Percentiles rank a stretch among this genome's conserved stretches.
These are phyloP conservation scores for Sapayoa aenigma DNA, from an alignment of 2,113 vertebrate species.

Conservation along the genomic window DNA sequence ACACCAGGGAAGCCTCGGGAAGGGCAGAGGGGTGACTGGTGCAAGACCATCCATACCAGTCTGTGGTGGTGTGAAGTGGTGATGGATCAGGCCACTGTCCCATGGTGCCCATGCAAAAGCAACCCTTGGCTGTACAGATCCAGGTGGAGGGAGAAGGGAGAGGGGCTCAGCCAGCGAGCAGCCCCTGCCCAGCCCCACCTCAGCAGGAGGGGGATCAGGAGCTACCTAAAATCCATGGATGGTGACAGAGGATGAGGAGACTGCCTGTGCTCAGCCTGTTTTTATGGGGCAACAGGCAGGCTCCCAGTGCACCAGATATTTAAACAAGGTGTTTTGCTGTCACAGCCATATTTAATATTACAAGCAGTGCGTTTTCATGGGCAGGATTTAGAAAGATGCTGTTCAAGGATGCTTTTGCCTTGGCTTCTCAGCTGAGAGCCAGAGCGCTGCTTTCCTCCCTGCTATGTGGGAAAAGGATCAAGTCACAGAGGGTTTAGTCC, in stretches of 20 bases:
- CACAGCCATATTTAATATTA: neutral
- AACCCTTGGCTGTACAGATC: neutral
- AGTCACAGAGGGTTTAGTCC: neutral
- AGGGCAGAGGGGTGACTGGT: neutral
- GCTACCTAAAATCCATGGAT: neutral
- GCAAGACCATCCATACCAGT: fast-evolving
- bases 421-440: neutral
- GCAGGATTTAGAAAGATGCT: neutral
- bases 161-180: neutral
- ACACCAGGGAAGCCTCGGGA: neutral
- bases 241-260: neutral
- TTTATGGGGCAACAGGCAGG: neutral
- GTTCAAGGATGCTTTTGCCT: neutral
- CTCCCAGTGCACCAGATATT: neutral
- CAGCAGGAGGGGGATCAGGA: neutral
- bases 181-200: neutral
- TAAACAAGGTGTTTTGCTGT: conserved; percentile 22
- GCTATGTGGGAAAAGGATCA: neutral
- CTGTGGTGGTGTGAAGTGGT: neutral
- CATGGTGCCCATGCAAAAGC: neutral
- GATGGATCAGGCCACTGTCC: neutral
- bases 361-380: neutral
- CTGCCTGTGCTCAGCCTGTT: fast-evolving
- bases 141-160: fast-evolving
- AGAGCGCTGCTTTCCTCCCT: neutral